A percentile compares a stretch with the other conserved stretches of the same genome.
These are phyloP conservation scores for Sussaba pulchella DNA, from an alignment of 2,888 invertebrate species.

Conservation along the genomic window DNA sequence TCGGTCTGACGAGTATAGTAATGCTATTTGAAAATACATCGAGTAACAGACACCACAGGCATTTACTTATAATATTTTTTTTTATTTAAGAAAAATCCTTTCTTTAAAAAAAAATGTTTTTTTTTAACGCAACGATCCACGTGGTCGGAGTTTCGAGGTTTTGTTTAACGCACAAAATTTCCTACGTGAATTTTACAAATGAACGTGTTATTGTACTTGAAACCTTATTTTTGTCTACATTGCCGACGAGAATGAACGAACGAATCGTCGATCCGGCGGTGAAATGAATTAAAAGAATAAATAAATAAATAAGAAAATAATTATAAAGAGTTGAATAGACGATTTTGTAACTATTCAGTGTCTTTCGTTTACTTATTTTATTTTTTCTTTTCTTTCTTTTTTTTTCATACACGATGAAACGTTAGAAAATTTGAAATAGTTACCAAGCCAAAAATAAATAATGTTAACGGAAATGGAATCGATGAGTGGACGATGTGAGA, in stretches of 20 bases:
- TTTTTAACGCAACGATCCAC: too few species aligned
- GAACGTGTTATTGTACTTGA: slow-evolving; percentile 44
- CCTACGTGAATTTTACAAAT: slow-evolving; percentile 21
- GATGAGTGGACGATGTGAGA: slow-evolving; percentile 26
- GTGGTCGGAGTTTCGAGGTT: slow-evolving; percentile 8
- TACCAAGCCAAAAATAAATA: slow-evolving; percentile 82
- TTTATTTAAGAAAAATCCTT: neutral
- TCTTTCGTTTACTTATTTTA: neutral
- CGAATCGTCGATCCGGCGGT: neutral
- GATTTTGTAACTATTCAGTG: slow-evolving; percentile 5
- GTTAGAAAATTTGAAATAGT: slow-evolving; percentile 78
- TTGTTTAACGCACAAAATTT: slow-evolving; percentile 48
- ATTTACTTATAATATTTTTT: slow-evolving; percentile 65
- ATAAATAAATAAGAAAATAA: neutral
- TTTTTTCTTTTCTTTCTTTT: neutral
- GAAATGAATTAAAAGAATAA: slow-evolving; percentile 5
- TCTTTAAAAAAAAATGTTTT: slow-evolving; percentile 2
- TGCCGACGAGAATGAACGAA: slow-evolving; percentile 2
- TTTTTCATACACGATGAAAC: slow-evolving; percentile 58
- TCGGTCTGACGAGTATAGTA: slow-evolving; percentile 71
- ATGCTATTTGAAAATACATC: slow-evolving; percentile 68
- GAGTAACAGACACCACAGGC: slow-evolving; percentile 43
- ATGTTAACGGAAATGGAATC: slow-evolving; percentile 64
- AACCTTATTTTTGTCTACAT: slow-evolving; percentile 26
- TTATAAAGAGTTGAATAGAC: neutral